phyloP scores from a whole-genome alignment of 2,113 vertebrate species.

The Anthoscopus minutus region DNA sequence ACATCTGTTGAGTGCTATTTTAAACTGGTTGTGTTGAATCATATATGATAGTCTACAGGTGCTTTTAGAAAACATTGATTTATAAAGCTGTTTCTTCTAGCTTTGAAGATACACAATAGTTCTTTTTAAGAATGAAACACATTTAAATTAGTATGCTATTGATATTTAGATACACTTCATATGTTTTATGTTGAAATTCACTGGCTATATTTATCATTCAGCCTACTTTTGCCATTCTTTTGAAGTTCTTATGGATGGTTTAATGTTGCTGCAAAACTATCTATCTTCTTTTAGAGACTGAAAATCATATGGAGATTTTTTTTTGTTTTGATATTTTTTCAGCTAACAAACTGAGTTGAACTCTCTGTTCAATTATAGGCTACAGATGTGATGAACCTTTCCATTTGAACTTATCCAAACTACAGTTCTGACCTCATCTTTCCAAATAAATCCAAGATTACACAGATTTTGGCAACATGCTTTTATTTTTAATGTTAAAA shows the following conservation, averaged over 20 bases:
- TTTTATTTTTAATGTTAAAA: conserved; percentile 20
- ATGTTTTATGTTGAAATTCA: neutral
- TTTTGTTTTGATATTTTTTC: neutral
- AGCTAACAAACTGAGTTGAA: neutral
- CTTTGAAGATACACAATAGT: neutral
- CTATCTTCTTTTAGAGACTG: neutral
- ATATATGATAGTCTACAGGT: neutral
- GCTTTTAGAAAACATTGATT: neutral
- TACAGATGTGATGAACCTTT: conserved; percentile 19
- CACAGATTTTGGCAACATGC: conserved; percentile 15
- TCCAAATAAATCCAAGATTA: conserved; percentile 13
- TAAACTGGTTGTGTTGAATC: neutral
- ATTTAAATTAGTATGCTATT: neutral
- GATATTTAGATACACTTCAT: neutral
- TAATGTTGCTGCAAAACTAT: neutral
- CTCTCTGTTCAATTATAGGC: neutral
- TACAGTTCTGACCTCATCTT: conserved; percentile 18
- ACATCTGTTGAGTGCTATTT: neutral
- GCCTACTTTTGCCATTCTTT: neutral
- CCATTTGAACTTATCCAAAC: neutral
- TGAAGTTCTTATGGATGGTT: neutral
- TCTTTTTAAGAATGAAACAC: neutral
- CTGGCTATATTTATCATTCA: neutral
- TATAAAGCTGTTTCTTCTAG: neutral
- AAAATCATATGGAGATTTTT: neutral